phyloP scores from a whole-genome alignment of 2,888 invertebrate genomes.

The Eristalis pertinax region DNA sequence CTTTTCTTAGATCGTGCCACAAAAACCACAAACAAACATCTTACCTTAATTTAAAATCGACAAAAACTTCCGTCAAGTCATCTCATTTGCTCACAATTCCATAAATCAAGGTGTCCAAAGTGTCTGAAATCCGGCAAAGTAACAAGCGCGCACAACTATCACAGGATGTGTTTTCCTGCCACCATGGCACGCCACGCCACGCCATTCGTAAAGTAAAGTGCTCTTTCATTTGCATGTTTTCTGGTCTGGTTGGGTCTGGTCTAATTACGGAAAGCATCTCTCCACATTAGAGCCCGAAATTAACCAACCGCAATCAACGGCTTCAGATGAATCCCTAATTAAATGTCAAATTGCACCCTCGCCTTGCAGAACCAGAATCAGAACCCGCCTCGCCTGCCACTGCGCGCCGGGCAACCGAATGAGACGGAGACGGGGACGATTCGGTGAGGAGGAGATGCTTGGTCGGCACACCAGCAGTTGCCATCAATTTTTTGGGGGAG shows the following conservation, averaged over 20 bases:
- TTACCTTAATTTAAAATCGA: neutral
- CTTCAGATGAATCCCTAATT: conserved; percentile 70
- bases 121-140: neutral
- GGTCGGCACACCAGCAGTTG: neutral
- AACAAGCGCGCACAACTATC: neutral
- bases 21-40: neutral
- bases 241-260: conserved; percentile 23
- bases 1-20: neutral
- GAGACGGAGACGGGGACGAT: too few species aligned
- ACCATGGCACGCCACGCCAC: conserved; percentile 26
- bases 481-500: neutral
- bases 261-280: conserved; percentile 62
- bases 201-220: neutral
- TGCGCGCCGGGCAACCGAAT: neutral
- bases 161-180: neutral
- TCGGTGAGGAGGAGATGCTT: neutral
- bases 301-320: conserved; percentile 71
- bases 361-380: neutral
- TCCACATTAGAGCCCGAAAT: conserved; percentile 61
- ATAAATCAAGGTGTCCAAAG: neutral
- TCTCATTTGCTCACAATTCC: neutral
- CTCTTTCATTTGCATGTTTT: conserved; percentile 23
- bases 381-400: neutral
- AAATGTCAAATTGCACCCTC: conserved; percentile 63
- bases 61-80: neutral